Percentiles rank a stretch among this genome's conserved stretches.
These are phyloP conservation scores for Limnephilus auricula DNA, from an alignment of 2,888 invertebrate species.

Conservation along the genomic window DNA sequence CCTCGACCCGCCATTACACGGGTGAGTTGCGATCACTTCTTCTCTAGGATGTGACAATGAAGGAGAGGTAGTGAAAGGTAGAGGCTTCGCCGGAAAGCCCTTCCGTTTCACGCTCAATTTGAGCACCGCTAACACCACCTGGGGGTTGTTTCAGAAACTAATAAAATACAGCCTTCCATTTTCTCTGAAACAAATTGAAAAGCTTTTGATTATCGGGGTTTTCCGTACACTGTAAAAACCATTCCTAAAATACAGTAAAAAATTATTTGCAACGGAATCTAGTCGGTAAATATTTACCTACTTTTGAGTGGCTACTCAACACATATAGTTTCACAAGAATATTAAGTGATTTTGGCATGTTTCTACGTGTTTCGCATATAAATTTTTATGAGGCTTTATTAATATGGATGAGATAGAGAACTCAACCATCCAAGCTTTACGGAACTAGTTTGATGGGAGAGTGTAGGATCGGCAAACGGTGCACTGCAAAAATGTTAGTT, in stretches of 20 bases:
- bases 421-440: no score
- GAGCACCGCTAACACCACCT: slow-evolving; percentile 2
- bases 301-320: no score
- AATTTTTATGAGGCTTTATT: no score
- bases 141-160: neutral
- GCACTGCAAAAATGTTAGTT: neutral
- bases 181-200: neutral
- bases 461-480: neutral
- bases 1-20: neutral
- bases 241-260: neutral
- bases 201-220: neutral
- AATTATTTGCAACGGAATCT: neutral
- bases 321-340: no score
- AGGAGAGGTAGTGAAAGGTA: neutral
- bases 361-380: no score
- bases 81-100: neutral
- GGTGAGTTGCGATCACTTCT: neutral
- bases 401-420: no score
- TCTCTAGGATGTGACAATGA: neutral
- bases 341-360: no score
- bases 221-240: neutral
- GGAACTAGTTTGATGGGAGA: neutral
- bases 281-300: neutral
- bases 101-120: neutral
- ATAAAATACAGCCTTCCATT: neutral